These are phyloP conservation scores for Gymnocephalus cernua DNA, from an alignment of 2,113 vertebrate species.

Conservation along the genomic window DNA sequence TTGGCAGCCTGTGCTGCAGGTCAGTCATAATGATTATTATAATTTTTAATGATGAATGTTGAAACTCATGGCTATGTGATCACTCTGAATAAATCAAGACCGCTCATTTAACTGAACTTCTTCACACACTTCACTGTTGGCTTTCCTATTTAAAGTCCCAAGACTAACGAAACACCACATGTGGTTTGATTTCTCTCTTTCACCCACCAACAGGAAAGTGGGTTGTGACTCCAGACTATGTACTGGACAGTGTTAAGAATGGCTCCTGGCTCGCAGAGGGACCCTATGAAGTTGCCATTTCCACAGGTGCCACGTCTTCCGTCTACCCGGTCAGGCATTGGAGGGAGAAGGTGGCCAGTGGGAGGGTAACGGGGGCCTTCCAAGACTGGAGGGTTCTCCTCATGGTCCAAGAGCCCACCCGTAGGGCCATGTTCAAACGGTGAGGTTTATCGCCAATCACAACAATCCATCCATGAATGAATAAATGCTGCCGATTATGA, in stretches of 20 bases:
- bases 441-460: slow-evolving; percentile 61
- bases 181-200: too few species aligned
- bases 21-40: slow-evolving; percentile 74
- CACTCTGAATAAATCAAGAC: not conserved
- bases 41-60: not conserved
- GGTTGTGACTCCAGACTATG: slow-evolving; percentile 93
- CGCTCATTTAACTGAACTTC: not conserved
- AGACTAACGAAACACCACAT: not conserved
- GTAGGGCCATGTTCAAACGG: slow-evolving; percentile 88
- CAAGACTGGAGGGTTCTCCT: slow-evolving; percentile 94
- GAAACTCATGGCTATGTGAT: not conserved
- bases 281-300: slow-evolving; percentile 88
- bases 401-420: slow-evolving; percentile 80
- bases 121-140: not conserved
- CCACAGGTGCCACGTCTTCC: slow-evolving; percentile 22
- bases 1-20: slow-evolving; percentile 95
- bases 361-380: slow-evolving; percentile 88
- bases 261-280: slow-evolving; percentile 93
- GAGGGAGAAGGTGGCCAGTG: slow-evolving; percentile 85
- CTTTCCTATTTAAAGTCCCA: not conserved
- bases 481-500: not conserved
- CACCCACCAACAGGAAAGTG: slow-evolving; percentile 89
- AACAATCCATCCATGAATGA: not conserved
- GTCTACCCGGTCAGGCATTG: slow-evolving; percentile 78
- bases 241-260: slow-evolving; percentile 92